Percentiles rank a stretch among this genome's conserved stretches.
Conservation (phyloP, 2,888 invertebrate genomes). For the Phaonia tiefii region DNA sequence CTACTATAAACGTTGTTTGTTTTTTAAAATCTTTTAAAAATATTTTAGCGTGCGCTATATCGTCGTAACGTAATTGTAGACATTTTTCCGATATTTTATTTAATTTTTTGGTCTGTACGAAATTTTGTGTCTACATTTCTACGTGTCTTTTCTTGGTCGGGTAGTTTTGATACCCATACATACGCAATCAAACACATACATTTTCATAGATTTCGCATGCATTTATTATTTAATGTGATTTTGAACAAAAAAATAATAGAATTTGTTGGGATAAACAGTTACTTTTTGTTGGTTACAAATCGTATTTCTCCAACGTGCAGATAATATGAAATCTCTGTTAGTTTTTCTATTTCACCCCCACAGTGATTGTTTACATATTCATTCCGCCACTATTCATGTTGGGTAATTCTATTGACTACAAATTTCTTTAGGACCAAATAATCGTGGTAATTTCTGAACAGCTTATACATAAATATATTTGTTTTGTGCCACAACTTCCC, state of each 20-base stretch:
- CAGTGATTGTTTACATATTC: constrained; percentile 22
- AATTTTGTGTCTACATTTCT: too few relatives aligned
- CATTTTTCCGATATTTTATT: too few relatives aligned
- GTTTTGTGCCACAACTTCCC: background rate
- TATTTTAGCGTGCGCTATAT: too few relatives aligned
- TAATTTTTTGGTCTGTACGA: too few relatives aligned
- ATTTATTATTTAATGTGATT: constrained; percentile 37
- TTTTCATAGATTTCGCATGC: constrained; percentile 2
- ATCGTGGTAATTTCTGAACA: background rate
- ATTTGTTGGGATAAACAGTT: constrained; percentile 36
- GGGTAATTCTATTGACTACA: background rate
- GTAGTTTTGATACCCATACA: too few relatives aligned
- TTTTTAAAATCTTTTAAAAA: too few relatives aligned
- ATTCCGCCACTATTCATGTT: constrained; percentile 18
- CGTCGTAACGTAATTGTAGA: too few relatives aligned
- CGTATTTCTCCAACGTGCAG: constrained; percentile 23
- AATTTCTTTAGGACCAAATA: constrained; percentile 10
- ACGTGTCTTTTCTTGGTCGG: too few relatives aligned
- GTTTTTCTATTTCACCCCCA: constrained; percentile 1
- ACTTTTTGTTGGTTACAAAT: constrained; percentile 3
- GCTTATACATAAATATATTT: background rate
- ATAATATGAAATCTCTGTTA: constrained; percentile 11
- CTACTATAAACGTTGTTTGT: too few relatives aligned
- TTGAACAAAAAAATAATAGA: constrained; percentile 33
- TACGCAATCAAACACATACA: too few relatives aligned